These are phyloP conservation scores for Psittacula derbiana DNA, from an alignment of 2,797 vertebrate species.

Conservation along the genomic window DNA sequence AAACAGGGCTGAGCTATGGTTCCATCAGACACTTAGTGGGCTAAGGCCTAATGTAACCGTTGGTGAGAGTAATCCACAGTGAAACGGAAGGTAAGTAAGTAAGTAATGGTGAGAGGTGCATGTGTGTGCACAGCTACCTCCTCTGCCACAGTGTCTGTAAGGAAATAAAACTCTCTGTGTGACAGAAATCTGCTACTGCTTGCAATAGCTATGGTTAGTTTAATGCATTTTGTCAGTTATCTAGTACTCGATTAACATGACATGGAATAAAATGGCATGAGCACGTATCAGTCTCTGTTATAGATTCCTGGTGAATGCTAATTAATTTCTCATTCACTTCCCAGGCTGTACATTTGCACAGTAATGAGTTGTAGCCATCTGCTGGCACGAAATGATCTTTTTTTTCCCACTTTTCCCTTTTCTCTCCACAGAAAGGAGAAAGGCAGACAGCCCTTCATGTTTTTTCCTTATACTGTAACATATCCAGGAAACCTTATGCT, in stretches of 20 bases:
- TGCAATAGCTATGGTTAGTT: constrained; percentile 11
- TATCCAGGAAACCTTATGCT: constrained; percentile 43
- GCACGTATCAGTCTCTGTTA: constrained; percentile 46
- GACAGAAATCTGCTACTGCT: constrained; percentile 1
- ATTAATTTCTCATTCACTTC: constrained; percentile 70
- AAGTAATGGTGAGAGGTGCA: not conserved
- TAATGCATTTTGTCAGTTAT: constrained; percentile 53
- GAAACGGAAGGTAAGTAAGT: not conserved
- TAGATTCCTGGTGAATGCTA: constrained; percentile 61
- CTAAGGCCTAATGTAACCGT: not conserved
- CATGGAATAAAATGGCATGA: constrained; percentile 58
- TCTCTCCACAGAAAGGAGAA: constrained; percentile 1
- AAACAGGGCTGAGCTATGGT: accelerated
- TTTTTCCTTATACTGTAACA: constrained; percentile 14
- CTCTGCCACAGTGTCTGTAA: not conserved
- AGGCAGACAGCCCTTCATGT: not conserved
- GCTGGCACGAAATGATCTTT: constrained; percentile 46
- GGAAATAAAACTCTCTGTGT: constrained; percentile 29
- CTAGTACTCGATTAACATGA: constrained; percentile 63
- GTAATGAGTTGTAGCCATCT: constrained; percentile 73
- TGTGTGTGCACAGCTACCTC: not conserved
- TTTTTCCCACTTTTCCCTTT: not conserved
- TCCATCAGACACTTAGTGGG: not conserved
- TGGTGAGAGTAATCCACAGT: not conserved
- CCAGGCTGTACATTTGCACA: constrained; percentile 39